Base-by-base conservation (phyloP, 23 tunicate genomes). In the Styela plicata region DNA sequence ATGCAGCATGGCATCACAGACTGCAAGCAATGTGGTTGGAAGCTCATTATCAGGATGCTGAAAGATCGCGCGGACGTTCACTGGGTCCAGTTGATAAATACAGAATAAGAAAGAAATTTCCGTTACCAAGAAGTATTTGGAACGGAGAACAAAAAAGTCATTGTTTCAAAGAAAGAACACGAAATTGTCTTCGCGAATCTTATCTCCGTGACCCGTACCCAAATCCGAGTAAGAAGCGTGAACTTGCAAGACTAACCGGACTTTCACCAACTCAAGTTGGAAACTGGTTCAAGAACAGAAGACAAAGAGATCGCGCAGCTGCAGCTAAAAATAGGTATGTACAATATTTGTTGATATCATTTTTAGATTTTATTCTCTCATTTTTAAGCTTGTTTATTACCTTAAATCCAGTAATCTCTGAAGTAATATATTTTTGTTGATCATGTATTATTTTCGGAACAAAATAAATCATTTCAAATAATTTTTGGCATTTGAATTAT, bases 141-240 rank as follows among this genome's bases (percentile, higher is more conserved):
- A 95, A 96, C 70, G 99, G 99, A 19, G 99, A 96, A 74, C 99
- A 96, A 64, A 96, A 96, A 76, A 86, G 88, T n/a, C 99, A 96
- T 57, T 96, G 99, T 70, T 96, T 96, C 71, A 96, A 96, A 83
- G 97, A 89, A 73, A 78, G 73, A 75, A 96, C 99, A n/a, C 75
- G 99, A 33, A 87, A 75, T 36, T 33, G 96, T 23, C 69, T 96
- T 52, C 83, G 99, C 13, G 96, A 96, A 74, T 85, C 94, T 64
- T 96, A 96, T 82, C 62, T 90, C 2, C 82, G 83, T 65, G 90
- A 96, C 75, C 94, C 99, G 2, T 96, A 96, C 34, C 99, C 99
- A 0, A 96, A 96, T 83, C 99, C 99, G 17, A 71, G 83, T 34
- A 96, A 86, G 73, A 96, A 96, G 69, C 74, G 89, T 34, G 96